Conservation (phyloP, 2,888 invertebrate genomes). For the Bombyx huttoni region DNA sequence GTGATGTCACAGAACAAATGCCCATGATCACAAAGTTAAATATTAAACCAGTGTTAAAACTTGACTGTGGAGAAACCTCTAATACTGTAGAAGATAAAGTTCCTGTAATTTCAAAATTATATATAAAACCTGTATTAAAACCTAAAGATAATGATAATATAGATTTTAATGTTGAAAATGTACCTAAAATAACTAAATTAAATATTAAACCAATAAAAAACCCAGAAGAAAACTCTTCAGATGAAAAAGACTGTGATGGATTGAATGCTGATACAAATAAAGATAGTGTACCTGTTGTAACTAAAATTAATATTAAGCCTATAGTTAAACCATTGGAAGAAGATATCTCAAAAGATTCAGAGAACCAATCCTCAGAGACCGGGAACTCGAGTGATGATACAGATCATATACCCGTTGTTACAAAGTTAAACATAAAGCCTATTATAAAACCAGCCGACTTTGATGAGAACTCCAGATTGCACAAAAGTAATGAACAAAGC, state of each 20-base stretch:
- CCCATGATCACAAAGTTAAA: conserved; percentile 58
- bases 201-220: conserved; percentile 69
- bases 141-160: conserved; percentile 55
- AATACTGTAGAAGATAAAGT: conserved; percentile 47
- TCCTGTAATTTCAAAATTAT: conserved; percentile 69
- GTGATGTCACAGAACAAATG: conserved; percentile 45
- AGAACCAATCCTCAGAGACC: conserved; percentile 60
- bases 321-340: conserved; percentile 62
- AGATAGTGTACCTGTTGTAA: conserved; percentile 61
- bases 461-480: conserved; percentile 25
- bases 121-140: conserved; percentile 66
- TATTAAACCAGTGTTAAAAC: conserved; percentile 62
- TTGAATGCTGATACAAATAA: conserved; percentile 44
- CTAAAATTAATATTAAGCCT: conserved; percentile 71
- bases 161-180: conserved; percentile 55
- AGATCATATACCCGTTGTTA: conserved; percentile 58
- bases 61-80: conserved; percentile 39
- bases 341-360: conserved; percentile 47
- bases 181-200: conserved; percentile 68
- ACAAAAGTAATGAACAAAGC: conserved; percentile 28
- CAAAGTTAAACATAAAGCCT: conserved; percentile 74
- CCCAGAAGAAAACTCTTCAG: conserved; percentile 51
- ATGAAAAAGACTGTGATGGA: conserved; percentile 61
- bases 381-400: conserved; percentile 62
- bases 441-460: conserved; percentile 49